Conservation (phyloP, 2,888 invertebrate species). For the Dermolepida albohirtum region DNA sequence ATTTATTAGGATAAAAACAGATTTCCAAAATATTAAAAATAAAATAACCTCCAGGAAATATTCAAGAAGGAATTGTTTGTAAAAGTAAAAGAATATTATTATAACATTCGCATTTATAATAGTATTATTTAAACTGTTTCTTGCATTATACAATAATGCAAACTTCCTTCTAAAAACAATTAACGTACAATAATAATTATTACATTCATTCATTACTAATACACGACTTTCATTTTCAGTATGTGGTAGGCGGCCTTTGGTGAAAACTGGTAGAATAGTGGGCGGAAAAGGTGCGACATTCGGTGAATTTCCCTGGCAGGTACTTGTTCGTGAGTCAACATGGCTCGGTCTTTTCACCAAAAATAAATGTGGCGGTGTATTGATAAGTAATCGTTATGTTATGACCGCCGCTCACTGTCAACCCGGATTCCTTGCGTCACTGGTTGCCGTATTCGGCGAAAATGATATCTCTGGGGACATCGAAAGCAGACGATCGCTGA, state of each 20-base stretch:
- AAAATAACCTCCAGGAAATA: too few relatives aligned
- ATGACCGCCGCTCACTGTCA: conserved; percentile 96
- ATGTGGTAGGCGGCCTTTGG: conserved; percentile 87
- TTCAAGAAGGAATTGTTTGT: too few relatives aligned
- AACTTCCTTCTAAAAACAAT: too few relatives aligned
- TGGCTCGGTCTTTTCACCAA: conserved; percentile 95
- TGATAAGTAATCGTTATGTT: conserved; percentile 88
- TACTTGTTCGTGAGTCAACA: conserved; percentile 89
- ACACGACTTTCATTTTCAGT: conserved; percentile 69
- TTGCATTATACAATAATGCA: too few relatives aligned
- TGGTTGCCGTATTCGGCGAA: conserved; percentile 92
- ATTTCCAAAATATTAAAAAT: too few relatives aligned
- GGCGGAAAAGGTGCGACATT: conserved; percentile 89
- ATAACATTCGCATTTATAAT: too few relatives aligned
- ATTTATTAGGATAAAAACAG: too few relatives aligned
- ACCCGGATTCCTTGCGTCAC: conserved; percentile 90
- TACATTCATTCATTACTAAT: too few relatives aligned
- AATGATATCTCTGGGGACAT: conserved; percentile 89
- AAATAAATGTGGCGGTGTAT: conserved; percentile 94
- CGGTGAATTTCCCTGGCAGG: conserved; percentile 95
- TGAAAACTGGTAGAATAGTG: conserved; percentile 85
- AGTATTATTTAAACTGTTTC: too few relatives aligned
- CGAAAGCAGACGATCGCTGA: conserved; percentile 81
- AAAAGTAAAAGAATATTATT: too few relatives aligned
- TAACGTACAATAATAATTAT: too few relatives aligned